Conservation (phyloP, 2,797 vertebrate genomes). For the Florisuga fusca region DNA sequence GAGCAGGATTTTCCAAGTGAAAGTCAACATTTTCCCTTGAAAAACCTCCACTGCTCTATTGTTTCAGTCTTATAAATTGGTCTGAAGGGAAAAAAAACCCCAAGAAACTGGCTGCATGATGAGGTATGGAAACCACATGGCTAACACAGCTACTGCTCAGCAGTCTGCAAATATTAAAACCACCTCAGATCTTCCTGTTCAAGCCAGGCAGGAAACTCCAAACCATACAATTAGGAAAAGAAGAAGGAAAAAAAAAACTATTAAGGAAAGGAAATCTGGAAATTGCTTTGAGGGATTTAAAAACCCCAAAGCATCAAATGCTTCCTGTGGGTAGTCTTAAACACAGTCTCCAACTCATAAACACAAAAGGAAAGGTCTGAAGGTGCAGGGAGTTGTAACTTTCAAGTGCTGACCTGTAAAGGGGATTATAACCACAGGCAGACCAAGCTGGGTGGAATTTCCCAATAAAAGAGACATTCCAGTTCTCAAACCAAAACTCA, state of each 20-base stretch:
- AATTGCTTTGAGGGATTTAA: background rate
- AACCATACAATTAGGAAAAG: background rate
- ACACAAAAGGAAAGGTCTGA: background rate
- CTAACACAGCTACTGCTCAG: background rate
- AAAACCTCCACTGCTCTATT: background rate
- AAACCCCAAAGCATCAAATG: background rate
- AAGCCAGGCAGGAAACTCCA: background rate
- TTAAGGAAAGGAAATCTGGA: background rate
- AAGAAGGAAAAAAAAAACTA: background rate
- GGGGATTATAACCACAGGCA: background rate
- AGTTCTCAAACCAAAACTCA: background rate
- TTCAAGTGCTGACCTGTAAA: background rate
- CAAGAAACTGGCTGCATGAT: background rate
- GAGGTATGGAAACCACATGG: background rate
- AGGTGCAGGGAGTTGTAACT: background rate
- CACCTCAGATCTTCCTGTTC: background rate
- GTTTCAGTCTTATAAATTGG: background rate
- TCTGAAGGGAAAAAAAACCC: background rate
- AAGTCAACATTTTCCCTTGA: background rate
- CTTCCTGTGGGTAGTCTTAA: background rate
- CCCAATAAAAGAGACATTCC: background rate
- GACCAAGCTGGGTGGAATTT: background rate
- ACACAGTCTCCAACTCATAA: background rate
- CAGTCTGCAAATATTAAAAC: background rate
- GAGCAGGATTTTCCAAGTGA: background rate